A percentile compares a stretch with the other conserved stretches of the same genome.
phyloP scores from a whole-genome alignment of 92 coral and sea anemone species.

The Siderastrea radians region DNA sequence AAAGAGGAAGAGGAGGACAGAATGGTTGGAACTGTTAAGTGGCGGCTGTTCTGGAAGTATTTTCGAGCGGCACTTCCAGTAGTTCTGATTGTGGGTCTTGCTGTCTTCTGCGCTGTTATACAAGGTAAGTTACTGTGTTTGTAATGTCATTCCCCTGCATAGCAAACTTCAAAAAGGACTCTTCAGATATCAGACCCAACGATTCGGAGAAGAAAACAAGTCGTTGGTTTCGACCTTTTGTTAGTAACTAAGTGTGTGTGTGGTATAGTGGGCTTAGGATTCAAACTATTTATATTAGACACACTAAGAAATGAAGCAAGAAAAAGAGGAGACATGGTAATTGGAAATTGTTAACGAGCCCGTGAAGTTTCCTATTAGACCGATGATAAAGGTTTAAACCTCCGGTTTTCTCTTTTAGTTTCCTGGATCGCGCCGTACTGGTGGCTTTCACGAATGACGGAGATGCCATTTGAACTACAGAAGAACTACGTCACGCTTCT shows the following conservation, averaged over 20 bases:
- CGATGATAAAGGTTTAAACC: no score
- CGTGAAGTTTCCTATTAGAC: no score
- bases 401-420: neutral
- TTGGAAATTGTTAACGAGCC: no score
- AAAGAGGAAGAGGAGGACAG: conserved; percentile 34
- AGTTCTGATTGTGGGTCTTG: neutral
- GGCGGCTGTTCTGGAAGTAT: conserved; percentile 28
- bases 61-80: conserved; percentile 30
- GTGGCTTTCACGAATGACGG: conserved; percentile 41
- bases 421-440: conserved; percentile 33
- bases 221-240: no score
- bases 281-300: no score
- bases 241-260: no score
- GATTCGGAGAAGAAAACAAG: neutral
- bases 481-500: conserved; percentile 16
- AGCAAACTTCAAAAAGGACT: no score
- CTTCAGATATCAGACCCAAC: conserved; percentile 5
- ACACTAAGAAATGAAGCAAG: no score
- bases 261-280: no score
- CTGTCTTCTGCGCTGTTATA: conserved; percentile 11
- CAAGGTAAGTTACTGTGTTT: neutral
- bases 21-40: conserved; percentile 36
- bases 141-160: neutral
- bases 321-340: no score
- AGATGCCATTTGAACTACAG: conserved; percentile 31